Evolutionary conservation across 2,888 invertebrate genomes (phyloP), one percentile per base, ranked within the genome.

Genomic region (Blera fallax): DNA sequence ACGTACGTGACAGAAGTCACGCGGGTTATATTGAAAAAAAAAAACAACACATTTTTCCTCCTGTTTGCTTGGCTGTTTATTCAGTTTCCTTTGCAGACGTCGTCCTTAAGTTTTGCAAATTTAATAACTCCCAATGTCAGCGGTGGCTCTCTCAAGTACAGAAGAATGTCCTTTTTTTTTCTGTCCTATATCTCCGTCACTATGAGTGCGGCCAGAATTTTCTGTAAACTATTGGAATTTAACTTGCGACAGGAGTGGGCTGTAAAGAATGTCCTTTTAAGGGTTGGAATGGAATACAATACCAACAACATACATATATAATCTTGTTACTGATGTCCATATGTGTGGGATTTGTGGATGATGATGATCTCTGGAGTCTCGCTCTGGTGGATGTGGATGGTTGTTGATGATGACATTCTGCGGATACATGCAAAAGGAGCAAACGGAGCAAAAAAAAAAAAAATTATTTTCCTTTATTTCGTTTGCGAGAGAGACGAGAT

Each of bases 351-450:
- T 48, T 64, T 18, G 10, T 50, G 32, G 69, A 65, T 56, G 73
- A 79, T 65, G 82, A 83, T 83, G 77, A 82, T 77, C 78, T 62
- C 65, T 45, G 50, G 72, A 70, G 70, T 58, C 43, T 54, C 64
- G 29, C 54, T 37, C 11, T 62, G 11, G 62, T 45, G 43, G 62
- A 43, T 62, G 56, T 58, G 34, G 29, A 27, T 64, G 62, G 70
- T 52, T 70, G 74, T 65, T 76, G 80, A 81, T 81, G 85, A 85
- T 85, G 85, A 81, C 81, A 85, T 81, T 85, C 70, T 81, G 81
- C 76, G 81, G 81, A 85, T 72, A 65, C 62, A 73, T 79, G 78
- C 73, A 69, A 56, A 52, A 40, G 60, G 40, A 64, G n/a, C 37
- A 52, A 40, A 24, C n/a, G n/a, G n/a, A n/a, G n/a, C n/a, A n/a